Evolutionary conservation across 2,888 invertebrate genomes (phyloP).

Genomic region (Phanerotoma sp.): DNA sequence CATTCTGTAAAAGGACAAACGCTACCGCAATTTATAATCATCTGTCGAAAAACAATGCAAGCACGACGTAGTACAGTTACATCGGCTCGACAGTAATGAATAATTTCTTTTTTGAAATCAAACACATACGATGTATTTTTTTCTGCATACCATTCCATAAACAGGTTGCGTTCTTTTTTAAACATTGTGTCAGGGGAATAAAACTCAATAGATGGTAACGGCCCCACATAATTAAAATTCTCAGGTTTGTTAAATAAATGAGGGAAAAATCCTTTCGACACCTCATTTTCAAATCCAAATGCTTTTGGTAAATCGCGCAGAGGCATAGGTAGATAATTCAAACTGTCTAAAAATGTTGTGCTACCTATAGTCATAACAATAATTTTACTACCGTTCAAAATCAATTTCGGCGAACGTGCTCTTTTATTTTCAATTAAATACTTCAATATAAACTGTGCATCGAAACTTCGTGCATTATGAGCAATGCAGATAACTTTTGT

Average conservation of each 20-base stretch:
- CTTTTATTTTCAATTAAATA: slow-evolving; percentile 16
- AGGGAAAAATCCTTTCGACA: slow-evolving; percentile 39
- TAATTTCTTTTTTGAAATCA: slow-evolving; percentile 39
- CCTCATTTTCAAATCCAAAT: slow-evolving; percentile 32
- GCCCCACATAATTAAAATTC: slow-evolving; percentile 37
- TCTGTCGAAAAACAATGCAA: slow-evolving; percentile 39
- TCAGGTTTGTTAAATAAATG: slow-evolving; percentile 36
- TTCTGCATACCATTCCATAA: slow-evolving; percentile 36
- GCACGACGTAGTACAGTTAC: slow-evolving; percentile 40
- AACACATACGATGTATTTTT: slow-evolving; percentile 31
- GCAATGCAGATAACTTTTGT: slow-evolving; percentile 24
- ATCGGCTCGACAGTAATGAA: slow-evolving; percentile 30
- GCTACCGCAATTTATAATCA: slow-evolving; percentile 31
- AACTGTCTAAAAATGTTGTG: slow-evolving; percentile 35
- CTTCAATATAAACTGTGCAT: slow-evolving; percentile 25
- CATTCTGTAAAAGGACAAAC: slow-evolving; percentile 41
- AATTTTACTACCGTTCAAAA: slow-evolving; percentile 34
- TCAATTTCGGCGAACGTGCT: slow-evolving; percentile 26
- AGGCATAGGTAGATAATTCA: slow-evolving; percentile 42
- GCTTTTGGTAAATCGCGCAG: slow-evolving; percentile 37
- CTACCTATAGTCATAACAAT: slow-evolving; percentile 26
- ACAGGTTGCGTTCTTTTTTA: slow-evolving; percentile 5
- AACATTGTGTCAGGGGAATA: slow-evolving; percentile 30
- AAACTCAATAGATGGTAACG: slow-evolving; percentile 28
- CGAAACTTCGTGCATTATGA: slow-evolving; percentile 26